phyloP scores from a whole-genome alignment of 1,140 invertebrate species.

The Linepithema humile region DNA sequence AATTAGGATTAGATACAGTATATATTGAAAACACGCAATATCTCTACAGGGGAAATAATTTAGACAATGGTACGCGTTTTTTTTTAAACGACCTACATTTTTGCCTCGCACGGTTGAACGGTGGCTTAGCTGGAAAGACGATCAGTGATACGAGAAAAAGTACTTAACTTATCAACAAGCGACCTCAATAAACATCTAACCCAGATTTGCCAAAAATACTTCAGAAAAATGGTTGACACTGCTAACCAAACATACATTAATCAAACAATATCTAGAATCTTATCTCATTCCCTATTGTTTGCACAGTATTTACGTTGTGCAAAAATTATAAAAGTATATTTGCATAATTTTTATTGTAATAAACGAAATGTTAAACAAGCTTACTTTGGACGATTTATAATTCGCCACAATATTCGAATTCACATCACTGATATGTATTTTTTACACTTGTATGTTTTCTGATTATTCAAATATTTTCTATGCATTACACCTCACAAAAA shows the following conservation, averaged over 20 bases:
- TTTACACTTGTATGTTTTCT: too few relatives aligned
- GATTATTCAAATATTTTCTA: too few relatives aligned
- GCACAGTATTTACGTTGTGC: background rate
- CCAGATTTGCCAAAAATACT: conserved; percentile 36
- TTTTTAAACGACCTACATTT: conserved; percentile 44
- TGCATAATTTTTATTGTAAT: background rate
- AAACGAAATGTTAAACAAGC: too few relatives aligned
- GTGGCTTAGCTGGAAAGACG: conserved; percentile 39
- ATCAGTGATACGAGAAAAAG: conserved; percentile 51
- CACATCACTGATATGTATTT: too few relatives aligned
- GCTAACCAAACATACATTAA: background rate
- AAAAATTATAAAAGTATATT: background rate
- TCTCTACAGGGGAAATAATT: background rate
- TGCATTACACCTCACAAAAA: too few relatives aligned
- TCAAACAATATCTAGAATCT: background rate
- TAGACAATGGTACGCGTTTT: conserved; percentile 12
- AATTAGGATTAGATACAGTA: background rate
- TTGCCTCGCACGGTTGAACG: conserved; percentile 14
- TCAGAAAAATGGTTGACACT: background rate
- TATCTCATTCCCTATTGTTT: background rate
- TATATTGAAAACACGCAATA: background rate
- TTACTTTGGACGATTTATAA: too few relatives aligned
- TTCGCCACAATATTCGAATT: too few relatives aligned
- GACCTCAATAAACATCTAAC: conserved; percentile 42
- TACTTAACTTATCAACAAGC: conserved; percentile 45